Evolutionary conservation across 2,113 vertebrate genomes (phyloP).

Genomic region (Anser cygnoides): DNA sequence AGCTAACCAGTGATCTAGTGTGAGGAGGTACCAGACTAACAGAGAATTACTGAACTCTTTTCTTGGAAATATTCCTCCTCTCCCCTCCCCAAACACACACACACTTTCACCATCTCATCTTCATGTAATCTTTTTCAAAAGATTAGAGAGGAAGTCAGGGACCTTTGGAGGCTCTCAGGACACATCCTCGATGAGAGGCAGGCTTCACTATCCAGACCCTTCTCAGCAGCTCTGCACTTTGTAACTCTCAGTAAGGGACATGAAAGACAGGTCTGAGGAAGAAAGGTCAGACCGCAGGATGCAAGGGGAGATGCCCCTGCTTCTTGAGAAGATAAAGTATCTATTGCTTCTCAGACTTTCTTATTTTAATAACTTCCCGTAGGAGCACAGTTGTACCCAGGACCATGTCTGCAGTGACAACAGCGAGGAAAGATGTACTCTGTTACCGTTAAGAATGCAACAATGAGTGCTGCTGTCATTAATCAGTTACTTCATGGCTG

Average conservation of each 20-base stretch:
- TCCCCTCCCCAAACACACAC: not conserved
- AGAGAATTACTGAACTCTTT: not conserved
- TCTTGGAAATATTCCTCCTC: not conserved
- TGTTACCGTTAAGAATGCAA: not conserved
- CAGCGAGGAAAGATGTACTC: fast-evolving
- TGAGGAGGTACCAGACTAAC: not conserved
- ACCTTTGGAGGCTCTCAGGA: not conserved
- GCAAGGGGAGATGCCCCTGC: not conserved
- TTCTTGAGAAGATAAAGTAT: not conserved
- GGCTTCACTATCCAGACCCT: not conserved
- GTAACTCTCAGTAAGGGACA: slow-evolving; percentile 1
- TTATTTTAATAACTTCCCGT: not conserved
- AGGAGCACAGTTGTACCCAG: not conserved
- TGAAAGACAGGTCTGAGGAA: slow-evolving; percentile 30
- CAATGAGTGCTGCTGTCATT: not conserved
- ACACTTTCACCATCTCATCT: not conserved
- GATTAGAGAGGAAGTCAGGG: slow-evolving; percentile 48
- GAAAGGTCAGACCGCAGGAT: slow-evolving; percentile 40
- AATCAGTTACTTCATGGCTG: not conserved
- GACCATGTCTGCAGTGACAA: not conserved
- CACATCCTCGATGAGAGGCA: not conserved
- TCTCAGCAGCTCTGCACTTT: not conserved
- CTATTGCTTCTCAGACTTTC: slow-evolving; percentile 4
- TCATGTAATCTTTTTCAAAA: not conserved
- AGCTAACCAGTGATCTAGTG: not conserved